phyloP scores from a whole-genome alignment of 2,888 invertebrate species.

The Drosophila peninsularis region DNA sequence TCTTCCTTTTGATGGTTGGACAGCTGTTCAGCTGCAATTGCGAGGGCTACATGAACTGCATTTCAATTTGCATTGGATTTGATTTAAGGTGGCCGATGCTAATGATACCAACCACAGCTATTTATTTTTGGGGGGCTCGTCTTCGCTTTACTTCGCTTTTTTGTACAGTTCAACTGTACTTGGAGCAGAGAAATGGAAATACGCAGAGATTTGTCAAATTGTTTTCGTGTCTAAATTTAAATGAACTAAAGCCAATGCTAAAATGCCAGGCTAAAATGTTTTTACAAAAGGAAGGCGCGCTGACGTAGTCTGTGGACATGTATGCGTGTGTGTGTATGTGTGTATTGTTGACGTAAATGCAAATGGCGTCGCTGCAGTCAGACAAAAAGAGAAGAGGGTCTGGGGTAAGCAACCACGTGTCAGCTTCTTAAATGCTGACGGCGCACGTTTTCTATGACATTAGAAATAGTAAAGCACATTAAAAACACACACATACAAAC shows the following conservation, averaged over 20 bases:
- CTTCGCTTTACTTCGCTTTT: constrained; percentile 18
- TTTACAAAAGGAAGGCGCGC: constrained; percentile 51
- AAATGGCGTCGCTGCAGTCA: constrained; percentile 69
- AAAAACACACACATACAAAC: constrained; percentile 3
- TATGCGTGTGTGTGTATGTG: not conserved
- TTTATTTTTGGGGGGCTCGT: constrained; percentile 58
- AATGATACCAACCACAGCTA: constrained; percentile 13
- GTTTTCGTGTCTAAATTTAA: constrained; percentile 68
- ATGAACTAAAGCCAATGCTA: constrained; percentile 55
- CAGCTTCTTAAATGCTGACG: constrained; percentile 42
- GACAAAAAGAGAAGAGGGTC: not conserved
- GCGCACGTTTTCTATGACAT: constrained; percentile 48
- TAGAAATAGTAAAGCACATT: constrained; percentile 30
- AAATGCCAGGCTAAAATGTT: constrained; percentile 27
- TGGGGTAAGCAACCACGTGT: constrained; percentile 61
- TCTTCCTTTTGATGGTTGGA: constrained; percentile 6
- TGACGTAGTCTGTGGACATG: constrained; percentile 57
- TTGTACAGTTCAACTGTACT: constrained; percentile 65
- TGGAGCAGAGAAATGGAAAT: constrained; percentile 36
- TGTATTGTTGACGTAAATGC: constrained; percentile 67
- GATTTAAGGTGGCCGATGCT: constrained; percentile 26
- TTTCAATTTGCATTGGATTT: constrained; percentile 34
- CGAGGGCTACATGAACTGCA: constrained; percentile 40
- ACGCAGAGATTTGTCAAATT: constrained; percentile 62
- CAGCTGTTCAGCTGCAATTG: constrained; percentile 54